These are phyloP conservation scores for Schizothorax lantsangensis DNA, from an alignment of 2,797 vertebrate genomes.

Conservation along the genomic window DNA sequence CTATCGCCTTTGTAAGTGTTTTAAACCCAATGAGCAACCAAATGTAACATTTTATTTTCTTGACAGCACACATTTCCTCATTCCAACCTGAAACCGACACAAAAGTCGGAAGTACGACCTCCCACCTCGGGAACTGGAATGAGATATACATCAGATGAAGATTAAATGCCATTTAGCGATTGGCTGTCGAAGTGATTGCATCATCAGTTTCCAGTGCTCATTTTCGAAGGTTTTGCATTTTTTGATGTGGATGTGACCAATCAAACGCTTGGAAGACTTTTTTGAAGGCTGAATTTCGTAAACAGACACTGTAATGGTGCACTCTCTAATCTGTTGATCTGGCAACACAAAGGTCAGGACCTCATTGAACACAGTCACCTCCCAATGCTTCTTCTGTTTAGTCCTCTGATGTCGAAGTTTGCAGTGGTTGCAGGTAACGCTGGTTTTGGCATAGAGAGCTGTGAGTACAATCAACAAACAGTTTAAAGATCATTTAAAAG, in stretches of 20 bases:
- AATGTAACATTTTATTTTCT: not conserved
- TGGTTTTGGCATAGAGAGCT: slow-evolving; percentile 78
- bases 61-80: not conserved
- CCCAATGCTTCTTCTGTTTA: slow-evolving; percentile 60
- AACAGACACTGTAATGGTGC: slow-evolving; percentile 74
- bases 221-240: slow-evolving; percentile 70
- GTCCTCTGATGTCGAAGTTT: slow-evolving; percentile 80
- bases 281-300: slow-evolving; percentile 67
- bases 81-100: not conserved
- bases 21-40: not conserved
- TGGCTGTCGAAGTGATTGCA: slow-evolving; percentile 75
- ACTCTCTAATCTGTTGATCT: slow-evolving; percentile 70
- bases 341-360: slow-evolving; percentile 78
- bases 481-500: not conserved
- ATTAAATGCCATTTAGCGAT: slow-evolving; percentile 64
- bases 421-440: slow-evolving; percentile 76
- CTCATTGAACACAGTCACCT: slow-evolving; percentile 80
- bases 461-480: not conserved
- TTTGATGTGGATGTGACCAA: slow-evolving; percentile 75
- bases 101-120: not conserved
- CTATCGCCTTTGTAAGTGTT: not conserved
- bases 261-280: slow-evolving; percentile 70
- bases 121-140: not conserved
- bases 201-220: slow-evolving; percentile 80
- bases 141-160: slow-evolving; percentile 44